Conservation (phyloP, 2,797 vertebrate species). For the Coregonus sp. region DNA sequence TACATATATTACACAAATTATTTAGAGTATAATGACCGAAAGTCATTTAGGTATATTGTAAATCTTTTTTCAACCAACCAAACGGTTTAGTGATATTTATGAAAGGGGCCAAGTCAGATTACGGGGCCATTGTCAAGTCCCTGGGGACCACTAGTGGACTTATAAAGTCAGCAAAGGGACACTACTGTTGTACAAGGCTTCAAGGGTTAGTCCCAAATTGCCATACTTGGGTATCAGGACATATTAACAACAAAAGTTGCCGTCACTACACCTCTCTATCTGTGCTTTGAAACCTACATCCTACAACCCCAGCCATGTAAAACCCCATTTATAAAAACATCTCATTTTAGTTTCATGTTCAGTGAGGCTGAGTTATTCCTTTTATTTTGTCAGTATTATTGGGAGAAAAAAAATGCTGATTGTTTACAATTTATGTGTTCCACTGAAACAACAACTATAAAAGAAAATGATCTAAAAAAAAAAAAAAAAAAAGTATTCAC, state of each 20-base stretch:
- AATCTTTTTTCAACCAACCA: constrained; percentile 71
- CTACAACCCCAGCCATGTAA: constrained; percentile 25
- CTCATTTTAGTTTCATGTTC: constrained; percentile 79
- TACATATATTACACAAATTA: constrained; percentile 34
- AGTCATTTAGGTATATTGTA: constrained; percentile 59
- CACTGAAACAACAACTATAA: constrained; percentile 70
- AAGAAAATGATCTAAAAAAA: constrained; percentile 63
- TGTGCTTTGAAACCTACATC: constrained; percentile 82
- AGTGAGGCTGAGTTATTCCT: constrained; percentile 67
- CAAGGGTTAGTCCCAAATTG: constrained; percentile 73
- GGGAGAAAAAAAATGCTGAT: constrained; percentile 64
- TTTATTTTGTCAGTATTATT: constrained; percentile 78
- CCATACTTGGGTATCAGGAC: constrained; percentile 53
- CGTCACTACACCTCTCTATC: constrained; percentile 70
- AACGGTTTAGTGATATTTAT: constrained; percentile 82
- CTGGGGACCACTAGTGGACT: constrained; percentile 78
- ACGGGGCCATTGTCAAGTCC: constrained; percentile 59
- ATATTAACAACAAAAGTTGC: constrained; percentile 71
- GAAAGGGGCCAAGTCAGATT: constrained; percentile 79
- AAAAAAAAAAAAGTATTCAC: constrained; percentile 74
- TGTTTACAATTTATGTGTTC: constrained; percentile 84
- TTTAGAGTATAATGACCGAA: constrained; percentile 60
- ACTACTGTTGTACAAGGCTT: constrained; percentile 63
- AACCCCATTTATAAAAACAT: constrained; percentile 61
- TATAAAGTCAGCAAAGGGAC: constrained; percentile 72